A percentile compares a stretch with the other conserved stretches of the same genome.
phyloP scores from a whole-genome alignment of 2,888 invertebrate species.

The Matsumyia berberina region DNA sequence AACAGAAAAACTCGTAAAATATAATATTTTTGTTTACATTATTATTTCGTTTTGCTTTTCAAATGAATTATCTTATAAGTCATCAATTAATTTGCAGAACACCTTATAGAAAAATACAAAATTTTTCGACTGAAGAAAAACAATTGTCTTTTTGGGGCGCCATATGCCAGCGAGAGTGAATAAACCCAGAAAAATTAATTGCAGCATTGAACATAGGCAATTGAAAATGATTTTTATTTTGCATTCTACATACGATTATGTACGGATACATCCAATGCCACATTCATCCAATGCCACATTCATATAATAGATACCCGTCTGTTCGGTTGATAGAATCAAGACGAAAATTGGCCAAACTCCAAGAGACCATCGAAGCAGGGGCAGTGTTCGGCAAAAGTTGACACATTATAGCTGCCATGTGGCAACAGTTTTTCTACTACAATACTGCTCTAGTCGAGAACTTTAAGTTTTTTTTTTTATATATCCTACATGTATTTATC shows the following conservation, averaged over 20 bases:
- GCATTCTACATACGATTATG: conserved; percentile 5
- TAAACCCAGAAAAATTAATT: conserved; percentile 75
- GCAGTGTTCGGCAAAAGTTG: conserved; percentile 65
- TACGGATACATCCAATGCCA: conserved; percentile 43
- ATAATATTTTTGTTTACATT: conserved; percentile 52
- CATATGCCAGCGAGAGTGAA: conserved; percentile 62
- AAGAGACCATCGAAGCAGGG: conserved; percentile 60
- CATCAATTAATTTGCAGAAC: conserved; percentile 39
- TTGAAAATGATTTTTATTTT: conserved; percentile 71
- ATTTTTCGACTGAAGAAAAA: background rate
- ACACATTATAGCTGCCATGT: conserved; percentile 69
- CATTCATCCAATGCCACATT: conserved; percentile 42
- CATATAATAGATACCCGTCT: conserved; percentile 51
- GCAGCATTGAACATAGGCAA: conserved; percentile 76
- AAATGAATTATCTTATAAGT: conserved; percentile 17
- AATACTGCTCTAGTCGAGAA: conserved; percentile 20
- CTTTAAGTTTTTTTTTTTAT: conserved; percentile 20
- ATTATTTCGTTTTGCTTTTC: background rate
- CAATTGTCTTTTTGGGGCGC: conserved; percentile 45
- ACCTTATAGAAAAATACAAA: conserved; percentile 26
- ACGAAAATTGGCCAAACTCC: conserved; percentile 57
- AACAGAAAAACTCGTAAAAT: conserved; percentile 24
- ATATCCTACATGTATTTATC: too few relatives aligned
- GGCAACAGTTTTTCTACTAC: conserved; percentile 35
- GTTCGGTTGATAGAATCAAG: conserved; percentile 59